Percentiles rank a stretch among this genome's conserved stretches.
Evolutionary conservation across 2,797 vertebrate species (phyloP).

Genomic region (Notolepis coatsorum): DNA sequence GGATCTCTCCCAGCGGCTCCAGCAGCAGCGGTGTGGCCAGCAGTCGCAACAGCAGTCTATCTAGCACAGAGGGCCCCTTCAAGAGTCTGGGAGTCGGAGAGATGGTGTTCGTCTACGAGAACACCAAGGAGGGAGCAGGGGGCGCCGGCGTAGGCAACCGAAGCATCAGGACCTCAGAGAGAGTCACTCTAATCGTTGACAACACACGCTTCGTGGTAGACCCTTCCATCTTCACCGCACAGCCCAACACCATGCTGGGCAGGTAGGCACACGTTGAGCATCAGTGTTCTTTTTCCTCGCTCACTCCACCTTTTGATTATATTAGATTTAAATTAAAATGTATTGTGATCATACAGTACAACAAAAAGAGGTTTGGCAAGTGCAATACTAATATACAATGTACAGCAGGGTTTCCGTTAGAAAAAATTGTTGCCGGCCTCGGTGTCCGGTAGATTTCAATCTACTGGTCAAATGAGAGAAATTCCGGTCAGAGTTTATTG

Average conservation of each 20-base stretch:
- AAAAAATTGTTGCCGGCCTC: no score
- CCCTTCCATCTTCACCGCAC: constrained; percentile 97
- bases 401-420: no score
- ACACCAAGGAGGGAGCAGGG: constrained; percentile 87
- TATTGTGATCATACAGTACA: no score
- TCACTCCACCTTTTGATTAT: no score
- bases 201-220: constrained; percentile 98
- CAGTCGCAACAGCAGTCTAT: constrained; percentile 95
- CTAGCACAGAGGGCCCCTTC: constrained; percentile 92
- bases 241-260: constrained; percentile 99
- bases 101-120: constrained; percentile 98
- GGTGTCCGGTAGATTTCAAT: no score
- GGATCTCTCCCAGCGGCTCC: constrained; percentile 92
- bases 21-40: constrained; percentile 88
- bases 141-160: constrained; percentile 72
- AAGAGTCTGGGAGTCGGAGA: constrained; percentile 87
- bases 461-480: no score
- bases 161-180: constrained; percentile 89
- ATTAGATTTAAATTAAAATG: no score
- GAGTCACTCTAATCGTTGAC: constrained; percentile 97
- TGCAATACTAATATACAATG: no score
- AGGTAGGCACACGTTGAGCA: constrained; percentile 77
- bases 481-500: no score
- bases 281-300: constrained; percentile 2
- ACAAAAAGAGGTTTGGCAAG: no score